Percentiles rank a stretch among this genome's conserved stretches.
Evolutionary conservation across 2,113 vertebrate species (phyloP).

Genomic region (Atherinomorus stipes): DNA sequence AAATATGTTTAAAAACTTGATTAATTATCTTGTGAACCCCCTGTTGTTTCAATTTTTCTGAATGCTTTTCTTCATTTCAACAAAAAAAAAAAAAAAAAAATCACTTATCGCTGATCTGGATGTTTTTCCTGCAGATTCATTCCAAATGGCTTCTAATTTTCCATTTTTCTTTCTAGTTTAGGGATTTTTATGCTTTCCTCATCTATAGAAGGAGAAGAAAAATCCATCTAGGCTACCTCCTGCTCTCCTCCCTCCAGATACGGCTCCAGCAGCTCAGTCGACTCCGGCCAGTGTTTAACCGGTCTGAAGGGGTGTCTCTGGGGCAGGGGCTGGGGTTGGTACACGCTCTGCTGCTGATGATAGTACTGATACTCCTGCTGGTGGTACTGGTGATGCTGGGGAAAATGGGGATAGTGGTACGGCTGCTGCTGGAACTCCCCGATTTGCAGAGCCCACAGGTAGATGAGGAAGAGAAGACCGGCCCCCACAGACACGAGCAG

Average conservation of each 20-base stretch:
- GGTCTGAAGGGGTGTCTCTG: constrained; percentile 63
- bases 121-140: too few relatives aligned
- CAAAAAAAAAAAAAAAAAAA: too few relatives aligned
- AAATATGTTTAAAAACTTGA: too few relatives aligned
- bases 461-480: constrained; percentile 85
- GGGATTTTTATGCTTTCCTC: not conserved
- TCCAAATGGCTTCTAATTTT: not conserved
- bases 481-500: constrained; percentile 87
- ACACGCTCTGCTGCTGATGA: constrained; percentile 57
- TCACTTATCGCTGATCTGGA: too few relatives aligned
- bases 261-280: constrained; percentile 68
- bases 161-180: not conserved
- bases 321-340: constrained; percentile 63
- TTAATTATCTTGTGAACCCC: too few relatives aligned
- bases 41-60: too few relatives aligned
- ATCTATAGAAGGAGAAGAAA: too few relatives aligned
- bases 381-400: constrained; percentile 58
- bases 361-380: constrained; percentile 57
- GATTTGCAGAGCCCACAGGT: constrained; percentile 85
- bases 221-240: constrained; percentile 61
- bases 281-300: constrained; percentile 71
- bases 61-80: too few relatives aligned
- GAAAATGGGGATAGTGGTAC: constrained; percentile 65
- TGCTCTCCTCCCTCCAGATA: constrained; percentile 84
- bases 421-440: constrained; percentile 79